Evolutionary conservation across 2,113 vertebrate genomes (phyloP), one percentile per base, ranked within the genome.

Genomic region (Lepidothrix coronata): DNA sequence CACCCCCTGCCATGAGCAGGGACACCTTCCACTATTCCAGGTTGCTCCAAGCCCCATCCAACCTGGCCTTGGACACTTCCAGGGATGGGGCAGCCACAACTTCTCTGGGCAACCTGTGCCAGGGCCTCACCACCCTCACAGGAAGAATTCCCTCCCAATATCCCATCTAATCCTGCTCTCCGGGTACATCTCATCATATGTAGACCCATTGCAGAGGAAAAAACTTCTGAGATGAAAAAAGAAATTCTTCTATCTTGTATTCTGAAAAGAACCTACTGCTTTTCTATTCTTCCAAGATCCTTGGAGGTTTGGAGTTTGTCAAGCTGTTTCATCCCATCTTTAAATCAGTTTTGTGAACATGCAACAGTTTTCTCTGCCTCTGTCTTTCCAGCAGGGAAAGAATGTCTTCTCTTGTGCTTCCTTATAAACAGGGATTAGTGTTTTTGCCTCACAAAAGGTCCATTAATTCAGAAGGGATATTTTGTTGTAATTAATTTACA

Each of bases 401-500:
- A 78, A 30, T 9, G 17, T 28, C 70, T 65, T 8, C 27, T 84
- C 39, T 58, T 0, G 1, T 80, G 80, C 13, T 84, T 75, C 33
- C 73, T 79, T 52, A 55, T 23, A 41, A 75, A 37, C 59, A 52
- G 41, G 65, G 61, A 85, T 96, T 66, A 44, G 54, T 18, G 54
- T 8, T 31, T 88, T 70, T 85, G 12, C 91, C 74, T 66, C 62
- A 85, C 55, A 85, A 82, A 94, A 61, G 48, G 73, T 35, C 19
- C 67, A 5, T 63, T 78, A 71, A 62, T 48, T 77, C 92, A 85
- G 76, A 17, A 55, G 68, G 71, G 71, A 65, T n/a, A 22, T 94
- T 84, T 93, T 77, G 48, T 82, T 78, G 66, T 70, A 44, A 80
- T 62, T 74, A 79, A 74, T 93, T 96, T 77, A 58, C 23, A 6